Percentiles rank a stretch among this genome's conserved stretches.
Conservation (phyloP, 2,888 invertebrate species). For the Ashinkailepas kermadecensis region DNA sequence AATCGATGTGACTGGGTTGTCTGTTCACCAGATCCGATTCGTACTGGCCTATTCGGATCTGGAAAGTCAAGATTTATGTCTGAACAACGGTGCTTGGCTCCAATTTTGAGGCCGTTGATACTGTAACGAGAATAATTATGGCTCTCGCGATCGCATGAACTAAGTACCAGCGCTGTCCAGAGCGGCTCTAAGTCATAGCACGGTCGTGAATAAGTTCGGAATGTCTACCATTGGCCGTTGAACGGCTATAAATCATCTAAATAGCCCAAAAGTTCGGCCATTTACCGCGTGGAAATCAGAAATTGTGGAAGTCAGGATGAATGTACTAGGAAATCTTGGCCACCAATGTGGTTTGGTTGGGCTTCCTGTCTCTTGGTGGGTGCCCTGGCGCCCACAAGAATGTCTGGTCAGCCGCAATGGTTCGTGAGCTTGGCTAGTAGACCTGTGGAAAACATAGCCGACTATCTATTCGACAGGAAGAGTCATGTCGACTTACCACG, state of each 20-base stretch:
- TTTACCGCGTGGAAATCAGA: background rate
- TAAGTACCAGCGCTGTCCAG: background rate
- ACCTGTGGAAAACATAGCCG: too few species aligned
- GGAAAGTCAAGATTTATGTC: background rate
- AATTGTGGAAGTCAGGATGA: too few species aligned
- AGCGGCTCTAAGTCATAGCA: background rate
- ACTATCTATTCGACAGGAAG: too few species aligned
- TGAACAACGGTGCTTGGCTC: conserved; percentile 11
- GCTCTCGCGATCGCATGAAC: background rate
- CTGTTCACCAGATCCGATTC: background rate
- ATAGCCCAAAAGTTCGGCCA: background rate
- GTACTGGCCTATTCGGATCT: background rate
- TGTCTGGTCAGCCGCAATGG: too few species aligned
- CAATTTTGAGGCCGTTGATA: conserved; percentile 19
- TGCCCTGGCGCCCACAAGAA: too few species aligned
- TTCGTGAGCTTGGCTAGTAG: too few species aligned
- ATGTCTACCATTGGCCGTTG: background rate
- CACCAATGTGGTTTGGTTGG: too few species aligned
- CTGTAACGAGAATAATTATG: conserved; percentile 10
- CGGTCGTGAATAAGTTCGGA: background rate
- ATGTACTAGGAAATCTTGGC: too few species aligned
- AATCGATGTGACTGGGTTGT: conserved; percentile 7
- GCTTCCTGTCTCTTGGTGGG: too few species aligned
- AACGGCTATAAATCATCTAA: background rate
- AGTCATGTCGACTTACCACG: too few species aligned